Evolutionary conservation across 2,888 invertebrate genomes (phyloP).

Genomic region (Drosophila stalkeri): DNA sequence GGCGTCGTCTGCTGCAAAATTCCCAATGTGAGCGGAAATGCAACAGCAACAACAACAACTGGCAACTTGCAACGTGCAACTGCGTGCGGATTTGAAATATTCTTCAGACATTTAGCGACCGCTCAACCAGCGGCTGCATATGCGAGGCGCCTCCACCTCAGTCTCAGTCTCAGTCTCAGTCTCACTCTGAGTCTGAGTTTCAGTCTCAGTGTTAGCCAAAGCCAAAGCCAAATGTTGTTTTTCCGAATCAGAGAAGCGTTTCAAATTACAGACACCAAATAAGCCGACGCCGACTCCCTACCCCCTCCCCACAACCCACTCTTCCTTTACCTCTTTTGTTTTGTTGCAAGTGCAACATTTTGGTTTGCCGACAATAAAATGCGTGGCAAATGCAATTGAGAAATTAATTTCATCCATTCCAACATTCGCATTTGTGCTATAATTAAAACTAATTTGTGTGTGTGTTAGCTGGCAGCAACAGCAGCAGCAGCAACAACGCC

Average conservation of each 20-base stretch:
- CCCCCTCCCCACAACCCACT: neutral
- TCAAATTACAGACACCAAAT: slow-evolving; percentile 83
- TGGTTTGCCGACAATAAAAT: slow-evolving; percentile 74
- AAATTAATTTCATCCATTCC: slow-evolving; percentile 80
- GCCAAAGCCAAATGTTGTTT: slow-evolving; percentile 56
- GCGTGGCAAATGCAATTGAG: slow-evolving; percentile 80
- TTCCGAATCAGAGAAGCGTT: slow-evolving; percentile 82
- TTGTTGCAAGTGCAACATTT: slow-evolving; percentile 34
- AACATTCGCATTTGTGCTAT: slow-evolving; percentile 79
- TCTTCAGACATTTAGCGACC: slow-evolving; percentile 71
- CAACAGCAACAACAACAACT: slow-evolving; percentile 17
- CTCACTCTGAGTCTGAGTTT: neutral
- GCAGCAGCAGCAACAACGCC: slow-evolving; percentile 42
- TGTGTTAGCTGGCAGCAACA: slow-evolving; percentile 44
- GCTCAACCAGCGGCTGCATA: slow-evolving; percentile 12
- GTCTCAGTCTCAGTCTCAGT: neutral
- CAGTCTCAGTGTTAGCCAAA: slow-evolving; percentile 7
- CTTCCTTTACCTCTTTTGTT: neutral
- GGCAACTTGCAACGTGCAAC: slow-evolving; percentile 31
- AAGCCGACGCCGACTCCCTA: slow-evolving; percentile 66
- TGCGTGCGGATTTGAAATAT: slow-evolving; percentile 73
- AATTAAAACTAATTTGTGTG: slow-evolving; percentile 81
- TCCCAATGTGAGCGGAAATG: slow-evolving; percentile 68
- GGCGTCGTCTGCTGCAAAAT: slow-evolving; percentile 47
- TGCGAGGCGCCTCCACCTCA: slow-evolving; percentile 10